Evolutionary conservation across 2,797 vertebrate species (phyloP).

Genomic region (Columba guinea): DNA sequence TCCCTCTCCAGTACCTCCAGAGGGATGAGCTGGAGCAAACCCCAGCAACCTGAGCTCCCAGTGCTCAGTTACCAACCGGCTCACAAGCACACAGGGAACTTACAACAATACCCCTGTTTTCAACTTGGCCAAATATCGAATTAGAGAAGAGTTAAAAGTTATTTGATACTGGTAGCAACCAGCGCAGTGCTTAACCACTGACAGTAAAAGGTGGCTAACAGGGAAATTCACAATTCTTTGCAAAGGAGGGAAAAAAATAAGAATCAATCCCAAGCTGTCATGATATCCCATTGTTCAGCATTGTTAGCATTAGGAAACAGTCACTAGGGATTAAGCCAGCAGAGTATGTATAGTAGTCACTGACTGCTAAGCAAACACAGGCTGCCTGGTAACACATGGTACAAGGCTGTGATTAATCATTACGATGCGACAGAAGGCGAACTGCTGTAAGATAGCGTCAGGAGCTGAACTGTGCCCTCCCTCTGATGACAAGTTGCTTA

Average conservation of each 20-base stretch:
- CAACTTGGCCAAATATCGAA: background rate
- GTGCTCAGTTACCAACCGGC: background rate
- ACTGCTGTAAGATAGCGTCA: constrained; percentile 7
- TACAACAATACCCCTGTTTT: background rate
- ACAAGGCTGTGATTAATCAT: constrained; percentile 57
- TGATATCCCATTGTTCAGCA: constrained; percentile 45
- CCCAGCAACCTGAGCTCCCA: background rate
- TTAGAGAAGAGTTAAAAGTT: background rate
- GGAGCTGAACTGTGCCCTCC: constrained; percentile 44
- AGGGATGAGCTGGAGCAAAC: background rate
- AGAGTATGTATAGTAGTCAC: background rate
- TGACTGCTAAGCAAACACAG: constrained; percentile 44
- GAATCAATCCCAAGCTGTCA: constrained; percentile 27
- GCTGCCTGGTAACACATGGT: constrained; percentile 62
- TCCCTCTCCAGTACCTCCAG: background rate
- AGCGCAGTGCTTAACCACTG: background rate
- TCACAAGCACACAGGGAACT: background rate
- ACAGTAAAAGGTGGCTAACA: background rate
- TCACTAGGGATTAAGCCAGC: constrained; percentile 41
- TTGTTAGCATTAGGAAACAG: constrained; percentile 50
- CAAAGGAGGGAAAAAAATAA: background rate
- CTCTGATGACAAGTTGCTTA: constrained; percentile 24
- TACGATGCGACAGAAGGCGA: constrained; percentile 38
- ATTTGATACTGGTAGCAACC: background rate
- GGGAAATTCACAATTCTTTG: background rate